These are phyloP conservation scores for Bradypodion ventrale DNA, from an alignment of 2,797 vertebrate genomes.

Conservation along the genomic window DNA sequence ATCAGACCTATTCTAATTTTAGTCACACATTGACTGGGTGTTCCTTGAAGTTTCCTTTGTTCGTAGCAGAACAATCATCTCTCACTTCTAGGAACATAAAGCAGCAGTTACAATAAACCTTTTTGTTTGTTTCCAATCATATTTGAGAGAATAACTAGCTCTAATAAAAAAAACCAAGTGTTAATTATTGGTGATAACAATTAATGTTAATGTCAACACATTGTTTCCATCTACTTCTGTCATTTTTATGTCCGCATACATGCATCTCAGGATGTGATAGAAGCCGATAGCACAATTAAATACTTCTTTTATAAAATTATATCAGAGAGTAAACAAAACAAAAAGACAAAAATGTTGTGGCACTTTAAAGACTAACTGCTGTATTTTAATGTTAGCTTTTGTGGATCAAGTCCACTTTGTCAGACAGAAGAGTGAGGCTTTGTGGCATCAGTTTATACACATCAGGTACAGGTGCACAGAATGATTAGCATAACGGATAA, in stretches of 20 bases:
- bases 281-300: not conserved
- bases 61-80: not conserved
- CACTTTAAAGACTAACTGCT: no score
- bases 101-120: not conserved
- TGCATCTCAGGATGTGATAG: not conserved
- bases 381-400: no score
- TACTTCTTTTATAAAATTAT: slow-evolving; percentile 9
- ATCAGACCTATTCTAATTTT: not conserved
- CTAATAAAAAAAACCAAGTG: not conserved
- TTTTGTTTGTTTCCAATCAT: not conserved
- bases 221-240: not conserved
- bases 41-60: not conserved
- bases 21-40: not conserved
- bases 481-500: no score
- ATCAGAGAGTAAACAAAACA: no score
- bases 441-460: no score
- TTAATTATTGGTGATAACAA: not conserved
- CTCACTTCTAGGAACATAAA: not conserved
- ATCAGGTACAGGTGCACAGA: no score
- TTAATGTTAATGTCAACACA: not conserved
- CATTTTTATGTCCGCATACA: not conserved
- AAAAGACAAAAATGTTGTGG: no score
- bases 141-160: not conserved
- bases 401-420: no score
- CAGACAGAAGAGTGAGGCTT: no score